Conservation (phyloP, 1,140 invertebrate genomes). For the Meloidogyne chitwoodi region DNA sequence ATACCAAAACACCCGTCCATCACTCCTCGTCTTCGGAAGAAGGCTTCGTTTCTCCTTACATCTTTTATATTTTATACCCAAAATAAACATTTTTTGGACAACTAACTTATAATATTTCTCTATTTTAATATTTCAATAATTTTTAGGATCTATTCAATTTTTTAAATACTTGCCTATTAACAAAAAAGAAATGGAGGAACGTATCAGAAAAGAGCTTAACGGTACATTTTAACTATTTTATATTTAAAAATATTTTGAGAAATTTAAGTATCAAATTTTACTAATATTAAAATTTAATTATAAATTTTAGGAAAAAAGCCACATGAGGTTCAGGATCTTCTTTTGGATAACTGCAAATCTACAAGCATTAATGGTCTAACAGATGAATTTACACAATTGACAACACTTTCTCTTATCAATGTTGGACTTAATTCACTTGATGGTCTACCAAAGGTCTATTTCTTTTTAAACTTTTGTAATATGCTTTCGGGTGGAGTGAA, state of each 20-base stretch:
- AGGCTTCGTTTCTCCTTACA: background rate
- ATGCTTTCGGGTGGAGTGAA: no score
- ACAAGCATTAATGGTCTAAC: constrained; percentile 24
- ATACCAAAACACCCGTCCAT: background rate
- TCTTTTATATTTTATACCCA: background rate
- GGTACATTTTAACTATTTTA: background rate
- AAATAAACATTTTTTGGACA: background rate
- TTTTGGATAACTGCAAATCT: constrained; percentile 33
- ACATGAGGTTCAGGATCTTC: constrained; percentile 26
- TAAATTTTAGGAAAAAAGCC: constrained; percentile 22
- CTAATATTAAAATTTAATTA: background rate
- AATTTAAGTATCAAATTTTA: background rate
- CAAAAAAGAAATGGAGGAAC: constrained; percentile 11
- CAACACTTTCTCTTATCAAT: constrained; percentile 39
- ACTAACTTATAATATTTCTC: background rate
- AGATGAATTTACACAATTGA: constrained; percentile 33
- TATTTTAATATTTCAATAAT: background rate
- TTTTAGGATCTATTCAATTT: background rate
- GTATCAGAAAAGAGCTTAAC: constrained; percentile 6
- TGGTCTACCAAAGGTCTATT: constrained; percentile 29
- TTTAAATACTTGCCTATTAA: background rate
- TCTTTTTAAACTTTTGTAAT: background rate
- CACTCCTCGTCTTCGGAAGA: background rate
- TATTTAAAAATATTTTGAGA: background rate
- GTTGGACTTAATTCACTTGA: constrained; percentile 36